A percentile compares a stretch with the other conserved stretches of the same genome.
Conservation (phyloP, 2,113 vertebrate species). For the Grallaria varia region DNA sequence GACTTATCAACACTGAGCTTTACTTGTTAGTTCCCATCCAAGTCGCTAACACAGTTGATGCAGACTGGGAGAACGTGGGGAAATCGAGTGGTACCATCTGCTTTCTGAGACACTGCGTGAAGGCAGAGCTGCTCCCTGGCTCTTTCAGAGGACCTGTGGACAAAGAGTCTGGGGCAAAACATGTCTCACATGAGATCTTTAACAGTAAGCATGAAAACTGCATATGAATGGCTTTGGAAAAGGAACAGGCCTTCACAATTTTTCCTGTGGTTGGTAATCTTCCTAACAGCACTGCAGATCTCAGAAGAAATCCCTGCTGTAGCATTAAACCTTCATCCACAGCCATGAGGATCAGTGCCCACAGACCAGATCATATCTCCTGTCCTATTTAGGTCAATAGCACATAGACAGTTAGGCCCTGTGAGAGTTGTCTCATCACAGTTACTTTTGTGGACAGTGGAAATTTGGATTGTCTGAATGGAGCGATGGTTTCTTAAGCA, state of each 20-base stretch:
- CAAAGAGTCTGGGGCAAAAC: background rate
- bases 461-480: background rate
- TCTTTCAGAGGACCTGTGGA: background rate
- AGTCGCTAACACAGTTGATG: background rate
- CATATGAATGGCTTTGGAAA: background rate
- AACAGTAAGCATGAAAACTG: background rate
- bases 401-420: background rate
- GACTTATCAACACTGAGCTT: background rate
- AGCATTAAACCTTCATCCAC: background rate
- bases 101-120: background rate
- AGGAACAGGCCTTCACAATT: background rate
- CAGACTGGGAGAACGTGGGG: background rate
- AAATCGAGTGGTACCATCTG: background rate
- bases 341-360: background rate
- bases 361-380: background rate
- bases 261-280: background rate
- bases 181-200: background rate
- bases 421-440: background rate
- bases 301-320: background rate
- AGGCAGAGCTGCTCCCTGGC: background rate
- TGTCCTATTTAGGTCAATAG: background rate
- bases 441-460: background rate
- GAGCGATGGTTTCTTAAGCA: background rate
- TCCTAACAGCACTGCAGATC: background rate
- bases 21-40: accelerated